Evolutionary conservation across 2,797 vertebrate species (phyloP).

Genomic region (Urocyon cinereoargenteus): DNA sequence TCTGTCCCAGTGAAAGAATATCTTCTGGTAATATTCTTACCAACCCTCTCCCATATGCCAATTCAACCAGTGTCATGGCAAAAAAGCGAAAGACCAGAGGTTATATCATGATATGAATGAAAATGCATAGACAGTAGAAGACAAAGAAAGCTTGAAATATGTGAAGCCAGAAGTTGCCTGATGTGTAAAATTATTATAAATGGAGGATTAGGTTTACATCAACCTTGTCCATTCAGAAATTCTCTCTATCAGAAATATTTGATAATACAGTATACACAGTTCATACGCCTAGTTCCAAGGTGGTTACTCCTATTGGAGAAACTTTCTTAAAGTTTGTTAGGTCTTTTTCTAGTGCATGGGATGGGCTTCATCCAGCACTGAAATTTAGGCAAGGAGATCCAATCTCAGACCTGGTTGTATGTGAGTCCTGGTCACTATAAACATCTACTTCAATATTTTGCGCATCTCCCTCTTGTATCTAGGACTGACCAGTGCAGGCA

Average conservation of each 20-base stretch:
- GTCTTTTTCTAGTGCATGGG: neutral
- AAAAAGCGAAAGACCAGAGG: neutral
- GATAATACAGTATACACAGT: neutral
- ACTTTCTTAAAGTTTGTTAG: neutral
- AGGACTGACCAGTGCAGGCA: neutral
- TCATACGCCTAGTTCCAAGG: neutral
- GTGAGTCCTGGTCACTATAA: neutral
- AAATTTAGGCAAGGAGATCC: neutral
- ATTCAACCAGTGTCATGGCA: neutral
- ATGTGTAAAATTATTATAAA: neutral
- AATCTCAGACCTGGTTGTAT: neutral
- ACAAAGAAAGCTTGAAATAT: neutral
- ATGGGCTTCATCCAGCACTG: neutral
- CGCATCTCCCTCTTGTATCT: neutral
- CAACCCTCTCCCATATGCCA: neutral
- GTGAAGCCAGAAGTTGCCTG: neutral
- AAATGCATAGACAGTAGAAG: neutral
- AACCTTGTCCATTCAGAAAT: neutral
- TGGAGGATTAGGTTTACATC: neutral
- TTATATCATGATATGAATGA: neutral
- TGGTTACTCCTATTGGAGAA: neutral
- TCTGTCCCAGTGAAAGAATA: neutral
- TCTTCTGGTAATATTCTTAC: neutral
- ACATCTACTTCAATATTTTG: neutral
- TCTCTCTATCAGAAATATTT: constrained; percentile 18